Base-by-base conservation (phyloP, 2,797 vertebrate genomes). In the Ibycter americanus region DNA sequence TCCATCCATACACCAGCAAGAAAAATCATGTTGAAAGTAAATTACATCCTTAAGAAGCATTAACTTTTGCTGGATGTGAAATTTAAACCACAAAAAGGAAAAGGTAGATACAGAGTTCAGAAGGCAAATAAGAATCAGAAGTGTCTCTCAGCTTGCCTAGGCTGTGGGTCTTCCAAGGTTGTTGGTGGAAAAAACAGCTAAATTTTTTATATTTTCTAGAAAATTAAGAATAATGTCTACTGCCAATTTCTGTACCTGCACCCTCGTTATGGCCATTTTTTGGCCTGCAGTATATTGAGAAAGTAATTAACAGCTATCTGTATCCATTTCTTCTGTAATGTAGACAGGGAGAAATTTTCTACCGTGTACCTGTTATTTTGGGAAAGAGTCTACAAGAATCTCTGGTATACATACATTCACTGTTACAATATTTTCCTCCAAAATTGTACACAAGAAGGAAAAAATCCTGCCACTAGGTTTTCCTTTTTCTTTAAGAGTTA, bases 21-120 rank as follows among this genome's bases (percentile, higher is more conserved):
- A 82, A 87, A 26, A 78, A 67, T 25, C 17, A 27, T 1, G 20
- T 8, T 31, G 19, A 87, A 80, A 63, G 54, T 68, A 80, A 94
- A 67, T 74, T 46, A 83, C 51, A 83, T 18, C 29, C 42, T 86
- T 89, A 54, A 77, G 29, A 44, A 59, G 80, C 34, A 82, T 44
- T 94, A 89, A 51, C 20, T 46, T 90, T 40, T 46, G 32, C 68
- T 61, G 9, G 2, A 82, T 17, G 34, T 40, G 26, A 92, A 94
- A 88, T 83, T 94, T 89, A 89, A 96, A 72, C 63, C 72, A 95
- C 65, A 91, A 74, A 89, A 87, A 86, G 93, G 89, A 76, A 89
- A 85, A 58, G 2, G 7, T 0, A 95, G 61, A 93, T 49, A 86
- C 6, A 40, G 59, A 93, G 83, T 93, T 96, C 77, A 85, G 74